Percentiles rank a stretch among this genome's conserved stretches.
These are phyloP conservation scores for Laticauda colubrina DNA, from an alignment of 2,113 vertebrate species.

Conservation along the genomic window DNA sequence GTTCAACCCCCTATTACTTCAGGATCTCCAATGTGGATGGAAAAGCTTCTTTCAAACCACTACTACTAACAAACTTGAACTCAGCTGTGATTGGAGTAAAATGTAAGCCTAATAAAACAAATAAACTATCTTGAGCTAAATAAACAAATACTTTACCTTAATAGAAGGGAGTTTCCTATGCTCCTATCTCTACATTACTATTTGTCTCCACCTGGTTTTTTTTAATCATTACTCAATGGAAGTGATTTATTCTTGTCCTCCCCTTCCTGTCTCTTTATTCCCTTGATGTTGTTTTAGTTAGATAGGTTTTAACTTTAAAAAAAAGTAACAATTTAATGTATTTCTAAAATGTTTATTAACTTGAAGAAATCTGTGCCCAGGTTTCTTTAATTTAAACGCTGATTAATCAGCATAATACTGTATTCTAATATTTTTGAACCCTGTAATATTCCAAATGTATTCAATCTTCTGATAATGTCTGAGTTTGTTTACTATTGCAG, in stretches of 20 bases:
- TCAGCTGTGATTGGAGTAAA: not conserved
- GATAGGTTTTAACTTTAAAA: not conserved
- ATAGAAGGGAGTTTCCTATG: not conserved
- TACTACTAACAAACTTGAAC: not conserved
- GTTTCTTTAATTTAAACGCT: constrained; percentile 23
- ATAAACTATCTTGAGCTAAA: not conserved
- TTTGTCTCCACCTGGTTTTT: not conserved
- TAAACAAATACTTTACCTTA: not conserved
- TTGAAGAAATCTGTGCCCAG: constrained; percentile 11
- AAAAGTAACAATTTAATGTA: not conserved
- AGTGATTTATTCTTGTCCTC: not conserved
- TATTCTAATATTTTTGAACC: constrained; percentile 43
- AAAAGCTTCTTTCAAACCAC: not conserved
- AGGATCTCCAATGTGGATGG: not conserved
- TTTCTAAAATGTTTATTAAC: not conserved
- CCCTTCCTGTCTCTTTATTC: not conserved
- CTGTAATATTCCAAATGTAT: constrained; percentile 47
- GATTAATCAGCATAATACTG: constrained; percentile 54
- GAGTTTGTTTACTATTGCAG: constrained; percentile 41
- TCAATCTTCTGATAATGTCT: not conserved
- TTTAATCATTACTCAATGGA: not conserved
- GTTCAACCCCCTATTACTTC: not conserved
- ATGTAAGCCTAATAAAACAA: not conserved
- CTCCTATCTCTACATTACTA: not conserved
- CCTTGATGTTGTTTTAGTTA: constrained; percentile 2